Evolutionary conservation across 2,888 invertebrate species (phyloP), one percentile per base, ranked within the genome.

Genomic region (Nemotelus pantherinus): DNA sequence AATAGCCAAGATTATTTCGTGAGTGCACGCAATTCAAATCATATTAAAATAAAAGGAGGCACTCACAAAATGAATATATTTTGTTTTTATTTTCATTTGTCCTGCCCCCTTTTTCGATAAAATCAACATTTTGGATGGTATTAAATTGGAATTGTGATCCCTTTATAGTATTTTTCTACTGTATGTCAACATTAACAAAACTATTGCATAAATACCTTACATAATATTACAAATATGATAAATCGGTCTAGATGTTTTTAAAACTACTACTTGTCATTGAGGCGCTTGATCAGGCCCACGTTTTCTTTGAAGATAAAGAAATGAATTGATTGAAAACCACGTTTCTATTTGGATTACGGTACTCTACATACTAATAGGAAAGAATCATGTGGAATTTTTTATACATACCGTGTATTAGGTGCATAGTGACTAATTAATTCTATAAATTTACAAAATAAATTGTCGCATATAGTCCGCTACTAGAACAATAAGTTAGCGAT

Each of bases 1-100:
- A 43, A 47, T 65, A 65, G 65, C 65, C 65, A 65, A 44, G 65
- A 65, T 45, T 7, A 65, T 65, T 65, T 65, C 65, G 65, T 65
- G 65, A 47, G 9, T 65, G 41, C n/a, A 58, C 50, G 50, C 50
- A 5, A 50, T 5, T 50, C 50, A 50, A 7, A 50, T 9, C 50
- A 50, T 7, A 50, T 25, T 25, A 25, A 25, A 25, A 25, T 25
- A 25, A 25, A 25, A 25, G 25, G 25, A 25, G 25, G 25, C 25
- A 25, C 25, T 25, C 25, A 25, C 25, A 25, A 25, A 25, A 25
- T 25, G 25, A 25, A 25, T 25, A 25, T 25, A 25, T 25, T 25
- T 25, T 25, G 25, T 25, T 25, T 25, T 25, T 25, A 25, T 25
- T 25, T 25, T 25, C 25, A 25, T 25, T 25, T 25, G 25, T 25